Base-by-base conservation (phyloP, 2,797 vertebrate genomes). In the Enteromius radiatus region DNA sequence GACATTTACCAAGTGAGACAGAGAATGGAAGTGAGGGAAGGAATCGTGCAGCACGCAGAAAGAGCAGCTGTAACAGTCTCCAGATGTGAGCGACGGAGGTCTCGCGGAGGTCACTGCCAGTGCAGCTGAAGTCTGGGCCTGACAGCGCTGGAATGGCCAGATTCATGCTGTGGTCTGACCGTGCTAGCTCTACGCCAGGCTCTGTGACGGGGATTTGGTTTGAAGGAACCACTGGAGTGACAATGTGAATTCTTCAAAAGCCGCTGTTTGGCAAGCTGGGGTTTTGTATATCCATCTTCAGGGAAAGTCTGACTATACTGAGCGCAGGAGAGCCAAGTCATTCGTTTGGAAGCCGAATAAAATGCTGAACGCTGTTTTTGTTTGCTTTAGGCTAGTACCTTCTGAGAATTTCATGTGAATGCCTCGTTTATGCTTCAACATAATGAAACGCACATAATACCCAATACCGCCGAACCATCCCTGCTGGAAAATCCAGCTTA, bases 191-290 rank as follows among this genome's bases (percentile, higher is more conserved):
- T 65, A 74, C 76, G 54, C 45, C 76, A 54, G 23, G 64, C 70
- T 78, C 28, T 76, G 81, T 81, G 81, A 82, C 2, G 45, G 28
- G 75, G 78, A 67, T 86, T 78, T 85, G 74, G 80, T 81, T 28
- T 71, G 65, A 63, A 65, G 88, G 88, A 91, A 86, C 86, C 88
- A 65, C 92, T 91, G 88, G 90, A 91, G 91, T 93, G 92, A 93
- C 91, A 90, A 68, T 84, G 89, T 87, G 82, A 86, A 91, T 93
- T 93, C 92, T 82, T 87, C 76, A 85, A 73, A 91, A 92, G 78
- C 90, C 91, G 63, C 91, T 80, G 88, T 92, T 82, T 86, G 82
- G 77, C 76, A 86, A 69, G 19, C 80, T 76, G 38, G 75, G 74
- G 28, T 84, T 71, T 86, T 80, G 56, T 56, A 65, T 41, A 80